phyloP scores from a whole-genome alignment of 2,888 invertebrate genomes.

The Nomada fabriciana region DNA sequence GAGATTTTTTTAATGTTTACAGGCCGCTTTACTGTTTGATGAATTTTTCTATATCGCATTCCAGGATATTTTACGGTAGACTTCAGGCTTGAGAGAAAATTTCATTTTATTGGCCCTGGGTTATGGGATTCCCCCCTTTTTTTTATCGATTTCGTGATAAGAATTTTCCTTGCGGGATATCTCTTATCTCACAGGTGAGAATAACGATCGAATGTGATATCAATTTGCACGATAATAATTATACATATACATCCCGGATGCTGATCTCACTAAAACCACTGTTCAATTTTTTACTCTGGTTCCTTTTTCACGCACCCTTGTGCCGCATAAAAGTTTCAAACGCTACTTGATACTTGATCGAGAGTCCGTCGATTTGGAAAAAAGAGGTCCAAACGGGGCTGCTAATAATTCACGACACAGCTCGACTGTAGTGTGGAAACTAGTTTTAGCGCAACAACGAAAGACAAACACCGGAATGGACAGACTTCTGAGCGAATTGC shows the following conservation, averaged over 20 bases:
- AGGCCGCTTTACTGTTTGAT: neutral
- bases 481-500: conserved; percentile 6
- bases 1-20: conserved; percentile 17
- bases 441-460: conserved; percentile 20
- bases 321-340: neutral
- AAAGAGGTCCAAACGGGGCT: neutral
- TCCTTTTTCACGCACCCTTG: neutral
- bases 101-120: neutral
- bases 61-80: neutral
- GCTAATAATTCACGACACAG: conserved; percentile 49
- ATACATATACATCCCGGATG: no score
- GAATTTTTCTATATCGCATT: conserved; percentile 15
- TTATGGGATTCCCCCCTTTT: neutral
- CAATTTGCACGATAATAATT: no score
- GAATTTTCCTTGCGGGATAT: neutral
- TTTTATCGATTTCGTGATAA: neutral
- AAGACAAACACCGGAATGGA: conserved; percentile 24
- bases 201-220: no score
- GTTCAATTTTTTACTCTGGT: no score
- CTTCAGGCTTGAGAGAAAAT: neutral
- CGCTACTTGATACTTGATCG: neutral
- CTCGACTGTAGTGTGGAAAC: neutral
- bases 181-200: no score
- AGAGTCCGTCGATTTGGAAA: neutral
- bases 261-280: no score